Base-by-base conservation (phyloP, 2,113 vertebrate genomes). In the Morone chrysops region DNA sequence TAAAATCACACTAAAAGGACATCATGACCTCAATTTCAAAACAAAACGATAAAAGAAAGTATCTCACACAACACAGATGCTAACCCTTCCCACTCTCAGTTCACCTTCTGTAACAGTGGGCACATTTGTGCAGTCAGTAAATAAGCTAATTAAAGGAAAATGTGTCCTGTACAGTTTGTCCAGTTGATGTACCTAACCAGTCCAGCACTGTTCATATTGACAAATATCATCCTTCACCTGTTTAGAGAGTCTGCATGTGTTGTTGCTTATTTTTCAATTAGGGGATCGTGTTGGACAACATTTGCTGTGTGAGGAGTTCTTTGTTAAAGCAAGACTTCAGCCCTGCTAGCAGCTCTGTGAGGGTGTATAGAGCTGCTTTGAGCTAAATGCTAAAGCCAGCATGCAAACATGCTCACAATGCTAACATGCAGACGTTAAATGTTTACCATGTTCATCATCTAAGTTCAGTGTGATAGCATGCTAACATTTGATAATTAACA, bases 61-160 rank as follows among this genome's bases (percentile, higher is more conserved):
- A 2, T 61, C 40, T 2, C 9, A 25, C 16, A 31, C 18, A 16
- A 13, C 31, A 17, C 17, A 2, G 22, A 51, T 36, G 4, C 9
- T 22, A 31, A 63, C 5, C 36, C 22, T 45, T 41, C 18, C 63
- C 12, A 38, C 7, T 12, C 45, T 47, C 45, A n/a, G 4, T 70
- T 56, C 54, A 74, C 45, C 69, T 45, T 62, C 9, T 72, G 66
- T 31, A 25, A 13, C n/a, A 18, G 13, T 62, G 63, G 18, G 43
- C 51, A 50, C 67, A 66, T 47, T 45, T 16, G 16, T 69, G 41
- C 47, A 41, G 66, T 43, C 20, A 74, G 22, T 45, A 60, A 62
- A 71, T 70, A 38, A 77, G 7, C 13, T 9, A 38, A 79, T 79
- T 62, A 73, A 53, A 70, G 41, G 13, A 65, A 62, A 63, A 36